phyloP scores from a whole-genome alignment of 2,797 vertebrate species.

The Propithecus perrieri region DNA sequence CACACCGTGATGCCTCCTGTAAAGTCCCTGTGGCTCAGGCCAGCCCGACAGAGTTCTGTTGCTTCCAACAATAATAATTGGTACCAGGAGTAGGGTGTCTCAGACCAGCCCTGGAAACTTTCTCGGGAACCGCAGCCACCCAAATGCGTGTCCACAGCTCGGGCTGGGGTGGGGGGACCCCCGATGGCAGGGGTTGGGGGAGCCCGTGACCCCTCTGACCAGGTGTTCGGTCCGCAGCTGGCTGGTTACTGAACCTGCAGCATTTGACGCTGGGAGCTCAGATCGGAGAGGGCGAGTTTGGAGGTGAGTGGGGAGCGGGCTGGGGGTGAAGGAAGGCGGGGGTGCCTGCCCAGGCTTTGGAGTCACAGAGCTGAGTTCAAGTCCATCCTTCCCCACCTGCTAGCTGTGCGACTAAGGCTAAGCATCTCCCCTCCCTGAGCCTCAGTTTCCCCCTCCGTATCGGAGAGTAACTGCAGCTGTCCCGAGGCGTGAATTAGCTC shows the following conservation, averaged over 20 bases:
- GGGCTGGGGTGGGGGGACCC: too few relatives aligned
- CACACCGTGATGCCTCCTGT: background rate
- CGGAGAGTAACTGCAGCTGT: background rate
- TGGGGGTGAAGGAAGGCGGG: background rate
- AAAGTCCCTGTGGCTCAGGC: background rate
- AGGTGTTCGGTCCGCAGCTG: slow-evolving; percentile 83
- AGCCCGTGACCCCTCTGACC: accelerated
- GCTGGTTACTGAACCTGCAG: slow-evolving; percentile 93
- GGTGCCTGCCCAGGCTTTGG: background rate
- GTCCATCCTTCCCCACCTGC: background rate
- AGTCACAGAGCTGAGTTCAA: background rate
- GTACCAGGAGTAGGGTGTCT: background rate
- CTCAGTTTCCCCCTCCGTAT: background rate
- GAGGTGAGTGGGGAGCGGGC: slow-evolving; percentile 85
- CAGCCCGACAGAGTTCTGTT: background rate
- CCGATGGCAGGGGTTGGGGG: background rate
- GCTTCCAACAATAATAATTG: background rate
- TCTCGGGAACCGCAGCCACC: background rate
- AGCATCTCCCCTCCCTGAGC: background rate
- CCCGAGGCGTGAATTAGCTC: background rate
- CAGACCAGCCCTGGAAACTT: accelerated
- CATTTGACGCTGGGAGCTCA: slow-evolving; percentile 88
- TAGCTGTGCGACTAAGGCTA: background rate
- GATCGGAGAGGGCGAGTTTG: slow-evolving; percentile 94
- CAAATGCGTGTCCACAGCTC: background rate